phyloP scores from a whole-genome alignment of 2,888 invertebrate genomes.

The Hyposoter dolosus region DNA sequence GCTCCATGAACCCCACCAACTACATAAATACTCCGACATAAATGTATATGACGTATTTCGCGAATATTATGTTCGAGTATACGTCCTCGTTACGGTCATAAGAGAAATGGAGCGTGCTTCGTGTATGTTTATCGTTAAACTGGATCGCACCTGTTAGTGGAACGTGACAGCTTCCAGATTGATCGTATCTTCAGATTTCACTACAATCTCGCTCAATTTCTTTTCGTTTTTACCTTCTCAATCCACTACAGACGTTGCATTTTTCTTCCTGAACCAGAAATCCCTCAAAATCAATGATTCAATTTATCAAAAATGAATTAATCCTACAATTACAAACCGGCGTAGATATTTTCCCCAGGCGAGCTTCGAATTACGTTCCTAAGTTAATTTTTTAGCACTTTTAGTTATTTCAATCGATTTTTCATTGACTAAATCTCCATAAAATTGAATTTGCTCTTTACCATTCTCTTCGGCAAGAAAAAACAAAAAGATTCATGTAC shows the following conservation, averaged over 20 bases:
- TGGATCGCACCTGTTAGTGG: constrained; percentile 64
- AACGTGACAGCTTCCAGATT: constrained; percentile 37
- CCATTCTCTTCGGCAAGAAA: too few species aligned
- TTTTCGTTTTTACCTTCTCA: neutral
- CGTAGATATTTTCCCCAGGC: too few species aligned
- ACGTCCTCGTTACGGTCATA: constrained; percentile 43
- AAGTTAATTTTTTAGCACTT: too few species aligned
- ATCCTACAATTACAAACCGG: too few species aligned
- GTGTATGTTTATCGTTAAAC: constrained; percentile 54
- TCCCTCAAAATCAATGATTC: neutral
- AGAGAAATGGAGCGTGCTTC: constrained; percentile 76
- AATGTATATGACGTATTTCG: constrained; percentile 6
- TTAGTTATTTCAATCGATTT: too few species aligned
- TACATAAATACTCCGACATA: constrained; percentile 34
- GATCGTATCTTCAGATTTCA: constrained; percentile 26
- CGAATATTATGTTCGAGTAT: constrained; percentile 9
- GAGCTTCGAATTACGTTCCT: too few species aligned
- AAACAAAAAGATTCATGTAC: too few species aligned
- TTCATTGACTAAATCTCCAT: too few species aligned
- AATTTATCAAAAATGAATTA: neutral
- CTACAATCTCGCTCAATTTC: neutral
- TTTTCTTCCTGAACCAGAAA: neutral
- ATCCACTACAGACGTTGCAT: neutral
- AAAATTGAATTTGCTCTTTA: too few species aligned
- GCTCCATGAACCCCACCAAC: constrained; percentile 74